Conservation (phyloP, 1,140 invertebrate species). For the Microvelia longipes region DNA sequence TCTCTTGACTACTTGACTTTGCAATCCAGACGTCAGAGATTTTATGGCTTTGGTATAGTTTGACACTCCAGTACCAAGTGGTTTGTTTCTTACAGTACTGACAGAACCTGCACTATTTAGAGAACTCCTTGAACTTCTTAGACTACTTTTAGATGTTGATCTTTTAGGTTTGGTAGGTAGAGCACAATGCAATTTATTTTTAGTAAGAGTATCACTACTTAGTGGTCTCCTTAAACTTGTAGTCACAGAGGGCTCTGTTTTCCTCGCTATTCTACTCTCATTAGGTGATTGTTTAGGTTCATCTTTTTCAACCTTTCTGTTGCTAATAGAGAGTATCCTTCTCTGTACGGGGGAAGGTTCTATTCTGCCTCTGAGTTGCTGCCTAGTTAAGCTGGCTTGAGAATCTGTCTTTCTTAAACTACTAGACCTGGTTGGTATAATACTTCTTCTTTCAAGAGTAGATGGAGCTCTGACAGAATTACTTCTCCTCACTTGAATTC, state of each 20-base stretch:
- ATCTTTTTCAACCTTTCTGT: not conserved
- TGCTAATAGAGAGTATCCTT: constrained; percentile 10
- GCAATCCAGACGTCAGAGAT: constrained; percentile 24
- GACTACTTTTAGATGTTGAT: constrained; percentile 50
- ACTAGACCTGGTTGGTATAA: constrained; percentile 26
- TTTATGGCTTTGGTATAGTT: constrained; percentile 27
- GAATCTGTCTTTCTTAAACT: constrained; percentile 29
- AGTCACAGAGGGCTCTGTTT: not conserved
- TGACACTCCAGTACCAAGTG: constrained; percentile 24
- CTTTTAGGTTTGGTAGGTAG: constrained; percentile 29
- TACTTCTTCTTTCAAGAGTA: constrained; percentile 17
- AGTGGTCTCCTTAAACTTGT: not conserved
- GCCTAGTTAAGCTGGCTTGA: constrained; percentile 17
- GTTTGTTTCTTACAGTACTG: constrained; percentile 51
- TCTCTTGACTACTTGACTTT: constrained; percentile 25
- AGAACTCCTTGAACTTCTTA: constrained; percentile 64
- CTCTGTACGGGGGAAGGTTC: constrained; percentile 17
- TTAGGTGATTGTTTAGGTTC: not conserved
- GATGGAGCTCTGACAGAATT: constrained; percentile 25
- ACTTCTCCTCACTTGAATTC: constrained; percentile 21
- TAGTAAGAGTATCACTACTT: not conserved
- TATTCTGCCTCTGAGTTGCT: constrained; percentile 12
- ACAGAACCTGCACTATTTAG: constrained; percentile 65
- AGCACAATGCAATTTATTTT: constrained; percentile 7
- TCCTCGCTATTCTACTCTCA: not conserved